Percentiles rank a stretch among this genome's conserved stretches.
phyloP scores from a whole-genome alignment of 1,140 invertebrate species.

The Megalonaias nervosa region DNA sequence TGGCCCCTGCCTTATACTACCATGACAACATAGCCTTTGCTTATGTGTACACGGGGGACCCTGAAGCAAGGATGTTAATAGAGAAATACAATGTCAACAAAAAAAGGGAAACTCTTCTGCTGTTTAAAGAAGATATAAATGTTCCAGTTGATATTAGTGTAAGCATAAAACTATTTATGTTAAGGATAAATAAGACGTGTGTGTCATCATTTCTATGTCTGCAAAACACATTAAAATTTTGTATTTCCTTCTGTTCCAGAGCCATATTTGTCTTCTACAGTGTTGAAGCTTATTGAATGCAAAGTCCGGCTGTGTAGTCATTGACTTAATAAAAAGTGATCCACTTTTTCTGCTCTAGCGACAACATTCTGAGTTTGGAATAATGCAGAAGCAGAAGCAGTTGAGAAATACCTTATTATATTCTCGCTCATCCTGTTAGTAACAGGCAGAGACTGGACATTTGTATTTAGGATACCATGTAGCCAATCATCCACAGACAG shows the following conservation, averaged over 20 bases:
- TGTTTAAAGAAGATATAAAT: slow-evolving; percentile 91
- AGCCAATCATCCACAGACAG: too few relatives aligned
- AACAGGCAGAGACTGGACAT: too few relatives aligned
- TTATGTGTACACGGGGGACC: slow-evolving; percentile 74
- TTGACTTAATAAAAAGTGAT: too few relatives aligned
- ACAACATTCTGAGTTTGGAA: too few relatives aligned
- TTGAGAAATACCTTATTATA: too few relatives aligned
- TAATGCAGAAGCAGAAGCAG: too few relatives aligned
- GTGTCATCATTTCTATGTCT: too few relatives aligned
- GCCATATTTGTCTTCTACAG: background rate
- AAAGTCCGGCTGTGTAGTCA: too few relatives aligned
- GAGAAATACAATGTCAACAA: slow-evolving; percentile 73
- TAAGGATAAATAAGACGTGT: too few relatives aligned
- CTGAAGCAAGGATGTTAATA: slow-evolving; percentile 65
- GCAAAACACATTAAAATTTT: background rate
- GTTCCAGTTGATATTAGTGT: slow-evolving; percentile 83
- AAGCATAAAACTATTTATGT: slow-evolving; percentile 25
- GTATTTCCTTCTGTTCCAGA: background rate
- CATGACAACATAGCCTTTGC: slow-evolving; percentile 89
- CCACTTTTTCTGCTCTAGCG: too few relatives aligned
- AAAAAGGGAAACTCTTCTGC: slow-evolving; percentile 84
- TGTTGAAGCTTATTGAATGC: background rate
- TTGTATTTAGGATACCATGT: too few relatives aligned
- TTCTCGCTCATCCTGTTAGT: too few relatives aligned
- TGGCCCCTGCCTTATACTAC: slow-evolving; percentile 90